Evolutionary conservation across 2,888 invertebrate species (phyloP).

Genomic region (Fragum whitleyi): DNA sequence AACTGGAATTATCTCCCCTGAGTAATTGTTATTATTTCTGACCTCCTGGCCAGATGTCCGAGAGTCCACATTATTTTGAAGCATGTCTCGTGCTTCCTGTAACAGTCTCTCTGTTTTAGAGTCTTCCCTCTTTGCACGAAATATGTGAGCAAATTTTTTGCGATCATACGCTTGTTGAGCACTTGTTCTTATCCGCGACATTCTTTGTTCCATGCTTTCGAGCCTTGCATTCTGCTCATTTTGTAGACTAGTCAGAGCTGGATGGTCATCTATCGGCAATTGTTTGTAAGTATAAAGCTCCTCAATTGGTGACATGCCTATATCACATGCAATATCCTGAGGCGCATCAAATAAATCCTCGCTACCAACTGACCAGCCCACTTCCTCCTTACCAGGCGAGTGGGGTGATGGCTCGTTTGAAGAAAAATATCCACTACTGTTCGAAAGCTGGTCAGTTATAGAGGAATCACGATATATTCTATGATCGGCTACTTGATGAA

Average conservation of each 20-base stretch:
- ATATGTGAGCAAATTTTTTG: conserved; percentile 78
- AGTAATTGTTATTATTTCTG: conserved; percentile 64
- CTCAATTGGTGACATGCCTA: conserved; percentile 54
- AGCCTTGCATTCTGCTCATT: conserved; percentile 79
- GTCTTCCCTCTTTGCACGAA: conserved; percentile 74
- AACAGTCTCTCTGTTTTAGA: conserved; percentile 68
- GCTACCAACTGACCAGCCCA: conserved; percentile 42
- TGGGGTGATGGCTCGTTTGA: conserved; percentile 60
- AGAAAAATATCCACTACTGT: conserved; percentile 66
- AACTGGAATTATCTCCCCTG: conserved; percentile 81
- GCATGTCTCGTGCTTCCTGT: conserved; percentile 72
- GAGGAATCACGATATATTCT: conserved; percentile 65
- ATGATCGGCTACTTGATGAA: conserved; percentile 62
- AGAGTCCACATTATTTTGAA: conserved; percentile 64
- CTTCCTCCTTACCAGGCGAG: conserved; percentile 47
- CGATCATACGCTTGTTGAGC: conserved; percentile 80
- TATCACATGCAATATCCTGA: neutral
- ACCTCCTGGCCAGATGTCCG: conserved; percentile 48
- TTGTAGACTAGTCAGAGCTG: conserved; percentile 77
- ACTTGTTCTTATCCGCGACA: conserved; percentile 75
- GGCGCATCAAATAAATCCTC: conserved; percentile 31
- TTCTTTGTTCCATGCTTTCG: conserved; percentile 78
- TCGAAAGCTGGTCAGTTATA: conserved; percentile 66
- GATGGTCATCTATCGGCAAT: conserved; percentile 76
- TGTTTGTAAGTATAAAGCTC: conserved; percentile 59